These are phyloP conservation scores for Teinopalpus imperialis DNA, from an alignment of 2,888 invertebrate species.

Conservation along the genomic window DNA sequence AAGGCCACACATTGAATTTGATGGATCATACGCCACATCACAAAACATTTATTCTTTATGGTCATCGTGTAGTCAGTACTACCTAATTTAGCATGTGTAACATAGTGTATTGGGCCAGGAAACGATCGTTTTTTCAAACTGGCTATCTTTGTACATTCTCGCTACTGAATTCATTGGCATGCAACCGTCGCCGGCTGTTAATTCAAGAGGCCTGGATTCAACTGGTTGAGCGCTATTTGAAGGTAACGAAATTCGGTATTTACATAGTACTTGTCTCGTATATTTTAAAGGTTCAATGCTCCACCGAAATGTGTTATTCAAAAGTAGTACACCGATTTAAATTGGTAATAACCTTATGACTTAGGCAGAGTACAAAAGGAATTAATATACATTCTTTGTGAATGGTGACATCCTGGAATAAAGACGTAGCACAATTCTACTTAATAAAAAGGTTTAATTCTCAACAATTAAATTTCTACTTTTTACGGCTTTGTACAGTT, in stretches of 20 bases:
- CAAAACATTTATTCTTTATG: conserved; percentile 35
- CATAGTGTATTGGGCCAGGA: conserved; percentile 51
- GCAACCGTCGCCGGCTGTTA: conserved; percentile 47
- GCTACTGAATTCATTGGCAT: conserved; percentile 44
- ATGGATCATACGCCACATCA: conserved; percentile 28
- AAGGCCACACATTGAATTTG: conserved; percentile 18
- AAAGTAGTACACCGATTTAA: conserved; percentile 40
- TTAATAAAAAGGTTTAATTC: background rate
- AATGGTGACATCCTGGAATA: conserved; percentile 30
- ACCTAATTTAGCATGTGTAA: conserved; percentile 49
- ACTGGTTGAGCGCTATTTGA: conserved; percentile 40
- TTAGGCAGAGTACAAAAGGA: conserved; percentile 32
- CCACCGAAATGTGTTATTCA: conserved; percentile 49
- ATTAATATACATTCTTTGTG: conserved; percentile 29
- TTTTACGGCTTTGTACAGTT: conserved; percentile 15
- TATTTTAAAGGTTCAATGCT: conserved; percentile 51
- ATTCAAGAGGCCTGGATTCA: conserved; percentile 45
- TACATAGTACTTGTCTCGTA: conserved; percentile 36
- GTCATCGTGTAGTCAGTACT: conserved; percentile 31
- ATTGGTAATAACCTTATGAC: conserved; percentile 44
- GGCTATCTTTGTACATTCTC: conserved; percentile 39
- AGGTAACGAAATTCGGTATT: conserved; percentile 41
- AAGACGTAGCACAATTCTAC: conserved; percentile 6
- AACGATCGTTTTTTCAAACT: conserved; percentile 49
- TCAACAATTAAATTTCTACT: conserved; percentile 12